Conservation (phyloP, 2,797 vertebrate genomes). For the Otus scops region DNA sequence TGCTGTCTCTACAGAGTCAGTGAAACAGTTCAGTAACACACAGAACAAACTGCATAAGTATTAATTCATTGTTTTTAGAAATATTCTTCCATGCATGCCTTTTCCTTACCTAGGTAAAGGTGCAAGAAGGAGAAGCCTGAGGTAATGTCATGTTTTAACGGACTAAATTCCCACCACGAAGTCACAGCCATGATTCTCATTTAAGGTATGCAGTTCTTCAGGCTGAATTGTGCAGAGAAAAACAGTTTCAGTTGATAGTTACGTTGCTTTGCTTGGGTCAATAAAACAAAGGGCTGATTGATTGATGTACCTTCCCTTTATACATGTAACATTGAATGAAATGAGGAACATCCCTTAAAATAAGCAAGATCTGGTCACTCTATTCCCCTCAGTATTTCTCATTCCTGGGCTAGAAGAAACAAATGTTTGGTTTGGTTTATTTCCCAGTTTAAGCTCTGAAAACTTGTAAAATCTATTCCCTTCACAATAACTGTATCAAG, state of each 20-base stretch:
- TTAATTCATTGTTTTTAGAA: not conserved
- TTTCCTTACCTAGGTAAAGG: not conserved
- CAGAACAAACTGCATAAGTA: not conserved
- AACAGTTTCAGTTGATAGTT: not conserved
- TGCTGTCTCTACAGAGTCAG: not conserved
- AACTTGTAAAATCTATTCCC: not conserved
- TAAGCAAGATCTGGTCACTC: not conserved
- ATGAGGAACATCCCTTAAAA: not conserved
- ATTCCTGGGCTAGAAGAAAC: not conserved
- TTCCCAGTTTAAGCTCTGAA: not conserved
- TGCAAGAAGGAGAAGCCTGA: not conserved
- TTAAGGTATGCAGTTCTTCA: not conserved
- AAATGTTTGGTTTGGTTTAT: not conserved
- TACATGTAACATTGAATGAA: not conserved
- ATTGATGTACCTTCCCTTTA: not conserved
- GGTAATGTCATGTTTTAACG: not conserved
- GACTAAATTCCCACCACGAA: not conserved
- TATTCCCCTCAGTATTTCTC: not conserved
- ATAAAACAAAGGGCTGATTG: not conserved
- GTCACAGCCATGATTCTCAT: not conserved
- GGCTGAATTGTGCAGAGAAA: not conserved
- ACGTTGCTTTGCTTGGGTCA: not conserved
- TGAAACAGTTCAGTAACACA: not conserved
- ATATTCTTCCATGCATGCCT: not conserved
- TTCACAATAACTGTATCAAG: not conserved